Evolutionary conservation across 2,797 vertebrate genomes (phyloP).

Genomic region (Esox masquinongy): DNA sequence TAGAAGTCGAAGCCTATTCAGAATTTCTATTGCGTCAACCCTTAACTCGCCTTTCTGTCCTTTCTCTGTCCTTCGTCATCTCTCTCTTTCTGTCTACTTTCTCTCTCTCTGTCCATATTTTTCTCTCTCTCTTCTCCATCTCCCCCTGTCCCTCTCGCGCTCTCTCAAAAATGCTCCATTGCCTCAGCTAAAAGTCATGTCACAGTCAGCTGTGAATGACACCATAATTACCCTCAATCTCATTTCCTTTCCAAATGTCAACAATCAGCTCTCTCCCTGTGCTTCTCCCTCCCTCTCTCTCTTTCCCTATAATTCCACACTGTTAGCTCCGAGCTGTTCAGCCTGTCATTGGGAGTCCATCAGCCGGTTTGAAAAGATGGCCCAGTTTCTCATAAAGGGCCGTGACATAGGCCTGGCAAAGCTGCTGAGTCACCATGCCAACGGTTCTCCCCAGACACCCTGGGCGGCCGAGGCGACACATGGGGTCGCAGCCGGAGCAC

Average conservation of each 20-base stretch:
- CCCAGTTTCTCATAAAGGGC: not conserved
- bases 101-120: too few relatives aligned
- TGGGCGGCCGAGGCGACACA: not conserved
- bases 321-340: not conserved
- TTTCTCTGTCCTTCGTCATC: not conserved
- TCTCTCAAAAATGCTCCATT: too few relatives aligned
- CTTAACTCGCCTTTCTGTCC: too few relatives aligned
- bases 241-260: not conserved
- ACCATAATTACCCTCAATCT: not conserved
- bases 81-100: too few relatives aligned
- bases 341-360: not conserved
- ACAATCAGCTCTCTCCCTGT: not conserved
- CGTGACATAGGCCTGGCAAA: not conserved
- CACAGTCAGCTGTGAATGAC: too few relatives aligned
- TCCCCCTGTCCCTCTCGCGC: not conserved
- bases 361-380: not conserved
- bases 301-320: not conserved
- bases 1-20: too few relatives aligned
- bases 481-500: not conserved
- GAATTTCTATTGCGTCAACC: too few relatives aligned
- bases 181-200: too few relatives aligned
- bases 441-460: conserved; percentile 7
- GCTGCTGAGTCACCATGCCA: not conserved
- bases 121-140: not conserved
- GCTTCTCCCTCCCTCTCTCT: not conserved